A percentile compares a stretch with the other conserved stretches of the same genome.
phyloP scores from a whole-genome alignment of 2,797 vertebrate species.

The Crocodylus rhombifer region DNA sequence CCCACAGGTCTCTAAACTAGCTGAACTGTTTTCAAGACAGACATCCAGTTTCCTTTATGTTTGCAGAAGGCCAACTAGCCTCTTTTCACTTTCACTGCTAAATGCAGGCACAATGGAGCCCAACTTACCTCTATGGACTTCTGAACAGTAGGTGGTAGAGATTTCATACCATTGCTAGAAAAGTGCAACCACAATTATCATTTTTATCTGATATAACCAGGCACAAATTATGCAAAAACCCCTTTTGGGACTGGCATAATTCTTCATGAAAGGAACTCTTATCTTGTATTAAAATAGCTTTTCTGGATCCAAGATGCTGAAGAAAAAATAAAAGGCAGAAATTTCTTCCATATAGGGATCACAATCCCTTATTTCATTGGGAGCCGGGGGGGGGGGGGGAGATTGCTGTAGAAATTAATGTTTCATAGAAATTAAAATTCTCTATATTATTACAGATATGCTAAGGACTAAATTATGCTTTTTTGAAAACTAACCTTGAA shows the following conservation, averaged over 20 bases:
- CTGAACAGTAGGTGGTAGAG: background rate
- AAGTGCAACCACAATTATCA: background rate
- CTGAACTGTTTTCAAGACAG: background rate
- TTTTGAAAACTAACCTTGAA: too few species aligned
- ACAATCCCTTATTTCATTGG: background rate
- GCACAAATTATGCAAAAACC: too few species aligned
- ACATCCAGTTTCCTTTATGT: background rate
- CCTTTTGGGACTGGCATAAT: background rate
- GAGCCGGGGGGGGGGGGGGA: too few species aligned
- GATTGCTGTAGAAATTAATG: too few species aligned
- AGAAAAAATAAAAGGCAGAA: background rate
- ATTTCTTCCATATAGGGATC: background rate
- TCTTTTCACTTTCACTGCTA: background rate
- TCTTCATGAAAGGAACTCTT: background rate
- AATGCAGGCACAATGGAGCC: background rate
- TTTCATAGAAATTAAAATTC: too few species aligned
- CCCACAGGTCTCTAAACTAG: background rate
- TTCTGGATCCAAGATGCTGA: background rate
- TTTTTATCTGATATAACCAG: background rate
- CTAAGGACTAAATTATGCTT: too few species aligned
- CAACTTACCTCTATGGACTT: background rate
- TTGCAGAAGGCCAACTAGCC: background rate
- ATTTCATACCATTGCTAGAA: background rate
- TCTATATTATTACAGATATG: too few species aligned
- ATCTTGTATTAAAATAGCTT: background rate